Evolutionary conservation across 2,113 vertebrate genomes (phyloP), one percentile per base, ranked within the genome.

Genomic region (Pelvicachromis taeniatus): DNA sequence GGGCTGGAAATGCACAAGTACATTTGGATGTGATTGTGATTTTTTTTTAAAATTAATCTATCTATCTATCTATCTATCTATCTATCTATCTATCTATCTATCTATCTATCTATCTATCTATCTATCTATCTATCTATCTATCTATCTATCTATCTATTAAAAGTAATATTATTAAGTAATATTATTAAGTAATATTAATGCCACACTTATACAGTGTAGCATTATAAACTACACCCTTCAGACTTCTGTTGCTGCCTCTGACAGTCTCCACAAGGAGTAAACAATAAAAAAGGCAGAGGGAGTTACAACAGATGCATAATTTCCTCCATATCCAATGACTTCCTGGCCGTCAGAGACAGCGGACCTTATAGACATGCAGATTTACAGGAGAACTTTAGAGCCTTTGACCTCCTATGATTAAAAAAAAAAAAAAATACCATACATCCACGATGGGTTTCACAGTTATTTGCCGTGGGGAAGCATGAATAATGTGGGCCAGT

Each of bases 401-500:
- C 78, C 16, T 56, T 59, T 84, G 78, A 85, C 84, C 85, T 45
- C 53, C 70, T 45, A 33, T 1, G 12, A 83, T 17, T 70, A 42
- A 26, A 85, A 50, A 31, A 77, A 82, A 77, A 82, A 1, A 50
- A 31, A 31, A 58, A 65, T 19, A 50, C 54, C 70, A 26, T 19
- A 58, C 61, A 78, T 63, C 40, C 26, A 17, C 52, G 29, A 12
- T 19, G 6, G 82, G 14, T 82, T 78, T 82, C 59, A 65, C 52
- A 70, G 82, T 75, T 78, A 85, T 80, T 88, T 68, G 16, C 79
- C 1, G 19, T 42, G 55, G 73, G 82, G 78, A 80, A 52, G 63
- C 53, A 19, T 86, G 81, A 92, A 87, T 85, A 86, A 86, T 85
- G 59, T 77, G 59, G 81, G 55, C 86, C 85, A 80, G 85, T 61